Evolutionary conservation across 2,888 invertebrate genomes (phyloP).

Genomic region (Cyclophora albipunctata): DNA sequence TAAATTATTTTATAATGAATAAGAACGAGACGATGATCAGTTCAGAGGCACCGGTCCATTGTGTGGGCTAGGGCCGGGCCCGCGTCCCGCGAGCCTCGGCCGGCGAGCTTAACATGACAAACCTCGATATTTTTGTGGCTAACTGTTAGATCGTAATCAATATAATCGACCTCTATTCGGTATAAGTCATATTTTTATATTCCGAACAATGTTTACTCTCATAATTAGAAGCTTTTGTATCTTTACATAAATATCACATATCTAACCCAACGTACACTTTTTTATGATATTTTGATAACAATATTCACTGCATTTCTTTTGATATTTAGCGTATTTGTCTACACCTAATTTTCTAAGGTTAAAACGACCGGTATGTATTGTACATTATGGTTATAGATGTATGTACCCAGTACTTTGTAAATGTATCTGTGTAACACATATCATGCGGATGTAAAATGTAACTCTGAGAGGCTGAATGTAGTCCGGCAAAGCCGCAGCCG

Average conservation of each 20-base stretch:
- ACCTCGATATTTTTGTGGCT: conserved; percentile 46
- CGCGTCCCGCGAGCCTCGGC: conserved; percentile 21
- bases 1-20: conserved; percentile 67
- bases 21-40: conserved; percentile 37
- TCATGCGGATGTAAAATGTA: conserved; percentile 64
- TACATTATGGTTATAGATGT: conserved; percentile 62
- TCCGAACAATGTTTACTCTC: conserved; percentile 47
- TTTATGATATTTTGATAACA: conserved; percentile 71
- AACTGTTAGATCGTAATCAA: conserved; percentile 35
- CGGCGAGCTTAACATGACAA: conserved; percentile 38
- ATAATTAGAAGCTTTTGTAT: conserved; percentile 47
- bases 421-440: conserved; percentile 68
- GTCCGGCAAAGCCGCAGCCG: conserved; percentile 35
- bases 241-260: conserved; percentile 69
- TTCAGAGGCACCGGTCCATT: conserved; percentile 44
- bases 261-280: conserved; percentile 59
- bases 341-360: conserved; percentile 57
- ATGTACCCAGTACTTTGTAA: conserved; percentile 63
- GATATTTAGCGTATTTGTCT: conserved; percentile 61
- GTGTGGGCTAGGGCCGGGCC: conserved; percentile 28
- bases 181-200: conserved; percentile 65
- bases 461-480: conserved; percentile 57
- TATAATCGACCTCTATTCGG: conserved; percentile 38
- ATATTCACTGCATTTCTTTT: conserved; percentile 69
- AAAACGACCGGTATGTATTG: conserved; percentile 55